Base-by-base conservation (phyloP, 2,113 vertebrate genomes). In the Anolis carolinensis region DNA sequence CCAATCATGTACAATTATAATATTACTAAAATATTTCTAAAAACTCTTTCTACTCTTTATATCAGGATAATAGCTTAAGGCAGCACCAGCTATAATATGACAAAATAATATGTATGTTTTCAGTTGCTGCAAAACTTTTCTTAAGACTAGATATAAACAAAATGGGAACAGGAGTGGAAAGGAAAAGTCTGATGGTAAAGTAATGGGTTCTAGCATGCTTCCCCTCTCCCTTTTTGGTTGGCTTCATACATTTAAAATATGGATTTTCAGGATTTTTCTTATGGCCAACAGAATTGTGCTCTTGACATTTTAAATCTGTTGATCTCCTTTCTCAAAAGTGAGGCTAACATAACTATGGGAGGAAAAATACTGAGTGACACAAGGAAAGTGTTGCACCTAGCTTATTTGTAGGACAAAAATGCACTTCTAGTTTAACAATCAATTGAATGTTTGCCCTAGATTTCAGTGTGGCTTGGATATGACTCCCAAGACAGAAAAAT, bases 301-400 rank as follows among this genome's bases (percentile, higher is more conserved):
- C 82, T 48, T 23, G 44, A 71, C 80, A 62, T 36, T 11, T 84
- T 73, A 30, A 32, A 34, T 34, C 88, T 52, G 32, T 84, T 79
- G 32, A n/a, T 44, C 86, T 44, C 63, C 48, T 80, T 68, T 27
- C 7, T 13, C 62, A n/a, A 68, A 67, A 50, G 9, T 21, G 25
- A 52, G 63, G 83, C 52, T 0, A 0, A 25, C 6, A n/a, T 59
- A 59, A 59, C 55, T 59, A 18, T 59, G 16, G 55, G 55, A 59
- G 55, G 14, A 59, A 18, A 44, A 44, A 44, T 44, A 44, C 39
- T 44, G 39, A 44, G 39, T 44, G 39, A 44, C 39, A 44, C 39
- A 44, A 44, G 39, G 39, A 5, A 44, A 44, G 39, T 44, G 39
- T 44, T 44, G 39, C 39, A 44, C 39, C 39, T 44, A 44, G 39